phyloP scores from a whole-genome alignment of 2,888 invertebrate genomes.

The Mystacides longicornis region DNA sequence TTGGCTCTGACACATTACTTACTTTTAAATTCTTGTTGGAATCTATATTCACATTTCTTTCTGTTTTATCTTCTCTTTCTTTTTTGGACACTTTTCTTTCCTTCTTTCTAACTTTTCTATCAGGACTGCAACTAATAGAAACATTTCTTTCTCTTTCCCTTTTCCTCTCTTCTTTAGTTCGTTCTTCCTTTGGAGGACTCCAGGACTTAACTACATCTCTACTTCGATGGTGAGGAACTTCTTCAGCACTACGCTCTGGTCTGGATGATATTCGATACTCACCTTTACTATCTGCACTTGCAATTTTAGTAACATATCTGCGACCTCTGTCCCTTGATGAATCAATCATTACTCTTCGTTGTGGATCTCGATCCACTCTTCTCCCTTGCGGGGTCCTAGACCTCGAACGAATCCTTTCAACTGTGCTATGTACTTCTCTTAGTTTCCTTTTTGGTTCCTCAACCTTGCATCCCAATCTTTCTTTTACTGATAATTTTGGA shows the following conservation, averaged over 20 bases:
- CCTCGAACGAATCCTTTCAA: slow-evolving; percentile 48
- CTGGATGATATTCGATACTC: slow-evolving; percentile 26
- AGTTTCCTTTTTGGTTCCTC: slow-evolving; percentile 48
- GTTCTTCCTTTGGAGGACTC: slow-evolving; percentile 3
- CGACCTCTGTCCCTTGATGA: slow-evolving; percentile 33
- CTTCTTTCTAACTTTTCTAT: slow-evolving; percentile 30
- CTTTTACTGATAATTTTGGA: slow-evolving; percentile 66
- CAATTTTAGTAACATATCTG: slow-evolving; percentile 26
- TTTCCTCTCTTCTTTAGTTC: slow-evolving; percentile 20
- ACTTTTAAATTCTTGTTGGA: slow-evolving; percentile 26
- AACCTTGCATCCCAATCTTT: slow-evolving; percentile 70
- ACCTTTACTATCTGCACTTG: slow-evolving; percentile 31
- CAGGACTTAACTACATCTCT: slow-evolving; percentile 23
- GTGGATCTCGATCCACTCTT: slow-evolving; percentile 21
- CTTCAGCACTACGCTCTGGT: slow-evolving; percentile 25
- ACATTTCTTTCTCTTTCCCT: slow-evolving; percentile 30
- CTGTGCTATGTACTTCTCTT: slow-evolving; percentile 47
- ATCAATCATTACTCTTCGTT: slow-evolving; percentile 48
- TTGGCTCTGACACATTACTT: slow-evolving; percentile 20
- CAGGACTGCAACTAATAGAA: slow-evolving; percentile 29
- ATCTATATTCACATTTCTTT: too few species aligned
- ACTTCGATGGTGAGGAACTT: slow-evolving; percentile 17
- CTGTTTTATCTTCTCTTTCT: slow-evolving; percentile 32
- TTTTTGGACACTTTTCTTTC: slow-evolving; percentile 31
- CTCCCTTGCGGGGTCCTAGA: slow-evolving; percentile 44